Conservation (phyloP, 2,888 invertebrate genomes). For the Timema podura region DNA sequence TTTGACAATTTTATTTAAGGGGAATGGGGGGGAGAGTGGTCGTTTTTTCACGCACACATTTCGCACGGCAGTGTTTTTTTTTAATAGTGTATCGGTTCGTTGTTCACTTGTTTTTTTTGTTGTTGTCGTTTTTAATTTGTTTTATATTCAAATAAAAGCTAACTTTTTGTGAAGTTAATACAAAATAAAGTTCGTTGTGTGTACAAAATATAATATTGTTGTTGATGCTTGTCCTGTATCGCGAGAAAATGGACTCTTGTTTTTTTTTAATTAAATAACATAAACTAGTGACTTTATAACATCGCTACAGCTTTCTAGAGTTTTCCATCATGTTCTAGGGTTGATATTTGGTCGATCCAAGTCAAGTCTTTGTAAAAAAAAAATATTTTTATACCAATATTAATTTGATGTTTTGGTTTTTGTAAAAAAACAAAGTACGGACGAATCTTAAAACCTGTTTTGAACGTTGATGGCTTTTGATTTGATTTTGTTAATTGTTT, state of each 20-base stretch:
- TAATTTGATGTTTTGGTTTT: conserved; percentile 19
- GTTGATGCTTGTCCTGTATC: too few relatives aligned
- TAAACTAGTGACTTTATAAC: conserved; percentile 13
- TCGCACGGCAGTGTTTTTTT: too few relatives aligned
- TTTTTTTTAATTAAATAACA: conserved; percentile 16
- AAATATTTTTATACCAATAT: conserved; percentile 30
- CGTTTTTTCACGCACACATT: too few relatives aligned
- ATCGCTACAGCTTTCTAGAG: conserved; percentile 15
- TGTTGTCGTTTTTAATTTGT: conserved; percentile 14
- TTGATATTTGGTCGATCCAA: neutral
- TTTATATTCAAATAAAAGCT: conserved; percentile 13
- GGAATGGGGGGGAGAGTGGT: too few relatives aligned
- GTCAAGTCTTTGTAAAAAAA: conserved; percentile 13
- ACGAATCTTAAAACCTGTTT: conserved; percentile 8
- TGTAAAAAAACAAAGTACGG: conserved; percentile 8
- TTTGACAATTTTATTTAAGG: too few relatives aligned
- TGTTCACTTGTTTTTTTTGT: conserved; percentile 21
- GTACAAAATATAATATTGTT: too few relatives aligned
- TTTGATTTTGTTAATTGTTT: conserved; percentile 16
- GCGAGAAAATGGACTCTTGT: conserved; percentile 11
- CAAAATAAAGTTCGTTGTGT: too few relatives aligned
- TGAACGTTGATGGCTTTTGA: too few relatives aligned
- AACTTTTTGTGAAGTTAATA: conserved; percentile 17
- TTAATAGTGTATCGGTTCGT: conserved; percentile 17
- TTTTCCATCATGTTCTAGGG: conserved; percentile 8